Evolutionary conservation across 2,113 vertebrate genomes (phyloP).

Genomic region (Ammospiza caudacuta): DNA sequence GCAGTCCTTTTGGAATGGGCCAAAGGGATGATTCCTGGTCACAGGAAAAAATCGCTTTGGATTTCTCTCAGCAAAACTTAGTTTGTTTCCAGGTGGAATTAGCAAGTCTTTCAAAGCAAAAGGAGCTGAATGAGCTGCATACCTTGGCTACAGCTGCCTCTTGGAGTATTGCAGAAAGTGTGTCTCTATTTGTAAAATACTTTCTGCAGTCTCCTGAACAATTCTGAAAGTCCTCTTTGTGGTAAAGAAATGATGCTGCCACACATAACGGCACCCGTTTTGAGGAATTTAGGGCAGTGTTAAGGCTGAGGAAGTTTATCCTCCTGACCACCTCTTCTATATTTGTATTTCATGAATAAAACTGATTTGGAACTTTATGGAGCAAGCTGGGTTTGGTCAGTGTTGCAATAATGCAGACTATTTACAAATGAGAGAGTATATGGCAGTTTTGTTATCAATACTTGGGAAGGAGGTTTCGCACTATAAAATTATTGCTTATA

Average conservation of each 20-base stretch:
- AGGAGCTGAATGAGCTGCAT: neutral
- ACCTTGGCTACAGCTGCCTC: neutral
- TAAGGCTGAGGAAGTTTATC: neutral
- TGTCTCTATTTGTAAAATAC: neutral
- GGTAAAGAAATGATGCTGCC: neutral
- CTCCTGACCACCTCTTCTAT: neutral
- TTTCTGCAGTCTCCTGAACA: neutral
- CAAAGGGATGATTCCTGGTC: neutral
- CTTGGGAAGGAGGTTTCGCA: neutral
- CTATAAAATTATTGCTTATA: neutral
- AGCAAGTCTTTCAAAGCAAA: neutral
- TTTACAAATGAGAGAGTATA: neutral
- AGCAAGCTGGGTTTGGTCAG: neutral
- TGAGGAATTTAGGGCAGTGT: neutral
- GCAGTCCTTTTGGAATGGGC: neutral
- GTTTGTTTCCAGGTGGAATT: neutral
- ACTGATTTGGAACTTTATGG: neutral
- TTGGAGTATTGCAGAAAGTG: neutral
- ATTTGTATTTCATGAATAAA: neutral
- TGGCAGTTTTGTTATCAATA: neutral
- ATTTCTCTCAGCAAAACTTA: neutral
- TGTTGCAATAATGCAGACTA: neutral
- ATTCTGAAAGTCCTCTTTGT: neutral
- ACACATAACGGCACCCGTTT: neutral
- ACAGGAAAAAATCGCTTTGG: neutral